phyloP scores from a whole-genome alignment of 2,113 vertebrate species.

The Scalopus aquaticus region DNA sequence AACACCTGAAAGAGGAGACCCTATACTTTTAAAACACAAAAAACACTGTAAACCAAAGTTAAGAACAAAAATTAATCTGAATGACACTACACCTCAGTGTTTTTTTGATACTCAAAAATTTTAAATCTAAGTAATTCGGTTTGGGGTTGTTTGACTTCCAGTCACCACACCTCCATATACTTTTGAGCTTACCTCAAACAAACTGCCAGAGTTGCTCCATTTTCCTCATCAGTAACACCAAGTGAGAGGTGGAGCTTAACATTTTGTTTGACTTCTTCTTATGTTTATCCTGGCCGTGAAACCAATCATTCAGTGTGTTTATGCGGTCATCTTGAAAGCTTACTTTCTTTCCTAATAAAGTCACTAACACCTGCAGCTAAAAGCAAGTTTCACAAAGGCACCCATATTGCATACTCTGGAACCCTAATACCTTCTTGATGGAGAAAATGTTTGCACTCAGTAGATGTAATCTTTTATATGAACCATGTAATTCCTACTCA shows the following conservation, averaged over 20 bases:
- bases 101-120: slow-evolving; percentile 13
- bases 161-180: not conserved
- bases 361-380: slow-evolving; percentile 22
- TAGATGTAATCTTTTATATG: not conserved
- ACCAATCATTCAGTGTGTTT: slow-evolving; percentile 38
- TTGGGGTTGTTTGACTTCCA: slow-evolving; percentile 42
- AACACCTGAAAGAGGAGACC: no score
- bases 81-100: not conserved
- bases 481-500: not conserved
- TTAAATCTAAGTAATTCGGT: not conserved
- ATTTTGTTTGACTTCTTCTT: slow-evolving; percentile 68
- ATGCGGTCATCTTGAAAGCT: slow-evolving; percentile 25
- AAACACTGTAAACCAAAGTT: no score
- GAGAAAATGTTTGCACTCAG: not conserved
- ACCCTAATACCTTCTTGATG: not conserved
- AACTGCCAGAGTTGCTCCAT: slow-evolving; percentile 64
- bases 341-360: slow-evolving; percentile 57
- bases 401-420: not conserved
- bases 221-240: slow-evolving; percentile 52
- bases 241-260: slow-evolving; percentile 39
- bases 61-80: not conserved
- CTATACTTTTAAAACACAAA: no score
- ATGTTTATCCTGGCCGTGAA: slow-evolving; percentile 47
- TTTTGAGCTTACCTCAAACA: slow-evolving; percentile 59
- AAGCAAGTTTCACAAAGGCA: not conserved